These are phyloP conservation scores for Scleropages formosus DNA, from an alignment of 2,797 vertebrate genomes.

Conservation along the genomic window DNA sequence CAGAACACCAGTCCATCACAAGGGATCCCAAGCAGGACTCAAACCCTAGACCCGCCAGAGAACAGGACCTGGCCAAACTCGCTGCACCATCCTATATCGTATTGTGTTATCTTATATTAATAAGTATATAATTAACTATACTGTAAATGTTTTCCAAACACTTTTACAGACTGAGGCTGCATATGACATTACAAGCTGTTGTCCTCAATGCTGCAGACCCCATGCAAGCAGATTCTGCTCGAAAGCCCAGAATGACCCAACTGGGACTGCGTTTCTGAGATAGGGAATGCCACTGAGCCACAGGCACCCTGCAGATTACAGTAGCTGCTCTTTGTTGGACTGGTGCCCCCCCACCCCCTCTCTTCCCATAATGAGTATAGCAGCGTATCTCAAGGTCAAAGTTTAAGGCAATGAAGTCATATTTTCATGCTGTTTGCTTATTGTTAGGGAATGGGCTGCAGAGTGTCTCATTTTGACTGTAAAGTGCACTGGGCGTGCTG, in stretches of 20 bases:
- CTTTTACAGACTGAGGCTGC: not conserved
- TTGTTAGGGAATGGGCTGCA: not conserved
- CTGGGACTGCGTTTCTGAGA: not conserved
- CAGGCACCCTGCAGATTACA: not conserved
- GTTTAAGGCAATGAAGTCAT: not conserved
- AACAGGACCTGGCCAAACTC: too few relatives aligned
- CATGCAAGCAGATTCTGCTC: not conserved
- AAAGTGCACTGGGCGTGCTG: not conserved
- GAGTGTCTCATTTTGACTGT: not conserved
- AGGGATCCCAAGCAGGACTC: too few relatives aligned
- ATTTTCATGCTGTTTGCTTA: not conserved
- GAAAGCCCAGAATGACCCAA: not conserved
- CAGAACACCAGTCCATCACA: too few relatives aligned
- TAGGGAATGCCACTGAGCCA: too few relatives aligned
- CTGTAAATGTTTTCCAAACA: too few relatives aligned
- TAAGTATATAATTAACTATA: too few relatives aligned
- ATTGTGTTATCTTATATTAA: too few relatives aligned
- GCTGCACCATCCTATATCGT: too few relatives aligned
- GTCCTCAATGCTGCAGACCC: not conserved
- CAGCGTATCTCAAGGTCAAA: not conserved
- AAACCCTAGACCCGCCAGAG: too few relatives aligned
- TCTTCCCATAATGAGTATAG: not conserved
- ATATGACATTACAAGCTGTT: not conserved
- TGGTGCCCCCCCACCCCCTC: not conserved
- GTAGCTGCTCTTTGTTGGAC: not conserved